Conservation (phyloP, 2,113 vertebrate species). For the Dasyurus viverrinus region DNA sequence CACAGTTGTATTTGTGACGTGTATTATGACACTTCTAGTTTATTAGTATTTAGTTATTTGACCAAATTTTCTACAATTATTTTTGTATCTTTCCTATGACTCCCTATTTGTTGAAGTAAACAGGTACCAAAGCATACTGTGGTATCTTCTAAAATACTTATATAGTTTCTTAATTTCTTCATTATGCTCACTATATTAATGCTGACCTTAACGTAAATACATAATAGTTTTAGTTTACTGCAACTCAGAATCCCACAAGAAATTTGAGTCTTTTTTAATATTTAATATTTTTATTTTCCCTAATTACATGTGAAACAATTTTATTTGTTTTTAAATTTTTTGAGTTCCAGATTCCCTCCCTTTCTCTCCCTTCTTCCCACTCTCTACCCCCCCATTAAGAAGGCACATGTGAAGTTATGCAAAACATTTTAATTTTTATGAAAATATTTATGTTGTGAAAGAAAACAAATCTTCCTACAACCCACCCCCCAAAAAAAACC, state of each 20-base stretch:
- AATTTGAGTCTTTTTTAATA: background rate
- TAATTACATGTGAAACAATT: too few species aligned
- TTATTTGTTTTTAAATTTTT: too few species aligned
- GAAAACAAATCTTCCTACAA: too few species aligned
- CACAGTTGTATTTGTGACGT: background rate
- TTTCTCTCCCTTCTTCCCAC: too few species aligned
- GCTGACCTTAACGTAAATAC: background rate
- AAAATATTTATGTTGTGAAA: too few species aligned
- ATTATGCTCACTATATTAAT: background rate
- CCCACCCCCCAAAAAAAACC: too few species aligned
- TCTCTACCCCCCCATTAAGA: too few species aligned
- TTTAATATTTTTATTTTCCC: too few species aligned
- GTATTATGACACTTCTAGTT: background rate
- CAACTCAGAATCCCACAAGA: background rate
- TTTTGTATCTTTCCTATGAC: background rate
- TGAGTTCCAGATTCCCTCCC: too few species aligned
- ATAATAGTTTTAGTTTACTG: background rate
- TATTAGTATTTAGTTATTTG: background rate
- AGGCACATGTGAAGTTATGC: too few species aligned
- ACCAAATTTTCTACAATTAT: background rate
- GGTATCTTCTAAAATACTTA: background rate
- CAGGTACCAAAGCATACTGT: background rate
- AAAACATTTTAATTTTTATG: too few species aligned
- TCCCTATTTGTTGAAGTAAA: background rate
- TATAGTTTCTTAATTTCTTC: background rate